Percentiles rank a stretch among this genome's conserved stretches.
These are phyloP conservation scores for Taenaris catops DNA, from an alignment of 2,888 invertebrate species.

Conservation along the genomic window DNA sequence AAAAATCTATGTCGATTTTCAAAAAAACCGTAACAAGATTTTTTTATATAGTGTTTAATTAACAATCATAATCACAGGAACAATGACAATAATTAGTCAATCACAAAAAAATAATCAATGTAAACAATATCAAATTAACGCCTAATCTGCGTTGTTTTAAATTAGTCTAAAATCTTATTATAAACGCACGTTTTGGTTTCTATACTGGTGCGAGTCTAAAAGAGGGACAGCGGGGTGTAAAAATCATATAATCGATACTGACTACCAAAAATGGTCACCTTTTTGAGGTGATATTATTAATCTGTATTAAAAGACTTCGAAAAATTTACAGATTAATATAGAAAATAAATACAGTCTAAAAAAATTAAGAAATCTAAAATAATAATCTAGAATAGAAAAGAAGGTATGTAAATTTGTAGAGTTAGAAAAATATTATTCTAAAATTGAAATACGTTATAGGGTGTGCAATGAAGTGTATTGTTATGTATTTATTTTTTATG, in stretches of 20 bases:
- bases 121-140: constrained; percentile 61
- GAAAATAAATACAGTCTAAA: too few species aligned
- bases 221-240: constrained; percentile 54
- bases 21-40: constrained; percentile 75
- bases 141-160: constrained; percentile 63
- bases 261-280: constrained; percentile 18
- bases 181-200: constrained; percentile 74
- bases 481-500: too few species aligned
- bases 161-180: constrained; percentile 61
- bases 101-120: constrained; percentile 72
- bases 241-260: constrained; percentile 39
- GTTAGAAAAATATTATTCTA: too few species aligned
- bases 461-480: too few species aligned
- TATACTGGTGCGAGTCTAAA: constrained; percentile 71
- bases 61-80: constrained; percentile 71
- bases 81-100: constrained; percentile 75
- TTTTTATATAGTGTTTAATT: constrained; percentile 48
- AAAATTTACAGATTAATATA: too few species aligned
- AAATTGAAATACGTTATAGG: too few species aligned
- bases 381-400: too few species aligned
- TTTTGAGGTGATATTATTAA: too few species aligned
- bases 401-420: too few species aligned
- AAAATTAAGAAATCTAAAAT: too few species aligned
- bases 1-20: constrained; percentile 74
- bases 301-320: too few species aligned